Conservation (phyloP, 2,888 invertebrate genomes). For the Troilus luridus region DNA sequence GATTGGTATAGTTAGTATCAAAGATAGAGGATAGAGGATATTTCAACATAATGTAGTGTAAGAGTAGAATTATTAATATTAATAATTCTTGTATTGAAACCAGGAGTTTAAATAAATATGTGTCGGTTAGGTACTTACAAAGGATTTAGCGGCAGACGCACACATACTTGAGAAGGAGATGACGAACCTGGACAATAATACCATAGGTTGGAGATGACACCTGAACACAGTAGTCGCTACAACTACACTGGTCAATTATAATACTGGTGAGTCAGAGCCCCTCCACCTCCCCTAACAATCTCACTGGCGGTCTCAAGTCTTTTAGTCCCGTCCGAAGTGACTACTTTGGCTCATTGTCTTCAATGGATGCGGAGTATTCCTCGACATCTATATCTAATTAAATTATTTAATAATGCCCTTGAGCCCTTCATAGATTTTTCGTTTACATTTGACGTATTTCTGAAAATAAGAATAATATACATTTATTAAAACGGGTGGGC, state of each 20-base stretch:
- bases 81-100: neutral
- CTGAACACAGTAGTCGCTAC: conserved; percentile 42
- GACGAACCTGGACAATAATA: neutral
- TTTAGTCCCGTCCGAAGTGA: neutral
- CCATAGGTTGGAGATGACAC: neutral
- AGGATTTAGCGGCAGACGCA: neutral
- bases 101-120: neutral
- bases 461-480: too few relatives aligned
- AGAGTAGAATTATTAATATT: neutral
- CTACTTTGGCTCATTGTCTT: too few relatives aligned
- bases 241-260: conserved; percentile 47
- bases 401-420: too few relatives aligned
- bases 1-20: too few relatives aligned
- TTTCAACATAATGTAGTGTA: too few relatives aligned
- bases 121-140: neutral
- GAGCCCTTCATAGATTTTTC: too few relatives aligned
- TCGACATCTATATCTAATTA: too few relatives aligned
- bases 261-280: conserved; percentile 43
- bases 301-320: neutral
- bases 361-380: neutral
- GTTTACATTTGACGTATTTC: too few relatives aligned
- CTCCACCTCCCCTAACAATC: neutral
- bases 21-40: too few relatives aligned
- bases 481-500: too few relatives aligned
- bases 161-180: neutral